These are phyloP conservation scores for Pica pica DNA, from an alignment of 2,113 vertebrate species.

Conservation along the genomic window DNA sequence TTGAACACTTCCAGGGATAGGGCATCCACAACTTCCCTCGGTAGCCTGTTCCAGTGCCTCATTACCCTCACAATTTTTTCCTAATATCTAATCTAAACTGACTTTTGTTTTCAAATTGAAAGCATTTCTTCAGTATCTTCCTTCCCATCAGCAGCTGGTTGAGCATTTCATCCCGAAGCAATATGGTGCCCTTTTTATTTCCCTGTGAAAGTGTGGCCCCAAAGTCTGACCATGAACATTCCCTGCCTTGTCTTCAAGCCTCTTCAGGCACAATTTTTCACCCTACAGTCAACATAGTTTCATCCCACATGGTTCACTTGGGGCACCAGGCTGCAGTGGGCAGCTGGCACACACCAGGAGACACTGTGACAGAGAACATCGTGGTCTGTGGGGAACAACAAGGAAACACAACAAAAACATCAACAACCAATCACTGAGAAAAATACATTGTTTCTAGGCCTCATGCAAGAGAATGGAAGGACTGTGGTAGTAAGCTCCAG, in stretches of 20 bases:
- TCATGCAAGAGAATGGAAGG: not conserved
- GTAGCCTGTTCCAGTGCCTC: not conserved
- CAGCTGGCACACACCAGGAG: not conserved
- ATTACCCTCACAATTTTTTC: not conserved
- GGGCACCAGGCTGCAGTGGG: not conserved
- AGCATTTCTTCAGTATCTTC: not conserved
- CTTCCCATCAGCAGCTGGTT: not conserved
- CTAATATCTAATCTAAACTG: not conserved
- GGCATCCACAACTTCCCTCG: not conserved
- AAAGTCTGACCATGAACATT: not conserved
- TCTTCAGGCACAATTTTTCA: not conserved
- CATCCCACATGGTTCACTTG: not conserved
- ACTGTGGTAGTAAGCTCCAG: accelerated
- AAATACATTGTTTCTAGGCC: not conserved
- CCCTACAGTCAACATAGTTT: not conserved
- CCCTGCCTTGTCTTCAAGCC: not conserved
- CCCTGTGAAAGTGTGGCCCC: accelerated
- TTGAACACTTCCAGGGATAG: not conserved
- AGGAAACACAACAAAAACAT: not conserved
- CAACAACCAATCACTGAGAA: not conserved
- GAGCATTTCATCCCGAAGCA: not conserved
- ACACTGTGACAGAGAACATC: not conserved
- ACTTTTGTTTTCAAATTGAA: not conserved
- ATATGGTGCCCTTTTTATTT: not conserved
- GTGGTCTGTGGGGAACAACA: not conserved